phyloP scores from a whole-genome alignment of 2,888 invertebrate genomes.

The Eupithecia subfuscata region DNA sequence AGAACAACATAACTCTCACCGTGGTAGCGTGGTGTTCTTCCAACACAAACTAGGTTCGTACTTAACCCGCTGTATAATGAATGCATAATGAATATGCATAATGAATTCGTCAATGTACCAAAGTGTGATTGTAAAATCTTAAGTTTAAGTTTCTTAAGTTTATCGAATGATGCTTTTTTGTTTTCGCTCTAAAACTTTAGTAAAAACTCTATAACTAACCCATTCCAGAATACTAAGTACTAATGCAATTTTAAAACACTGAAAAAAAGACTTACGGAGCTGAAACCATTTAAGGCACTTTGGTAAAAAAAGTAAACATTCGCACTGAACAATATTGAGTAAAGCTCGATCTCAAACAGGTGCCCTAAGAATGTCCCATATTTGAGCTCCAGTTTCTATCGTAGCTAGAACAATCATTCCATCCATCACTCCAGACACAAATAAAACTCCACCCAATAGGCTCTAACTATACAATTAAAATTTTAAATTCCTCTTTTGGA shows the following conservation, averaged over 20 bases:
- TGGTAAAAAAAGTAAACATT: not conserved
- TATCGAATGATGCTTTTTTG: not conserved
- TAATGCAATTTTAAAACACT: not conserved
- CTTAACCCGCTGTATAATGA: too few species aligned
- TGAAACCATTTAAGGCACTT: not conserved
- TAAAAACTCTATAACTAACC: too few species aligned
- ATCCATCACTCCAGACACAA: slow-evolving; percentile 51
- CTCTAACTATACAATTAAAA: slow-evolving; percentile 63
- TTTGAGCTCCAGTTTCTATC: slow-evolving; percentile 42
- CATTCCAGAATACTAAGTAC: too few species aligned
- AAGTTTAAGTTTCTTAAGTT: too few species aligned
- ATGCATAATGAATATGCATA: too few species aligned
- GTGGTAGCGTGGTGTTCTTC: too few species aligned
- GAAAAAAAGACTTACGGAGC: not conserved
- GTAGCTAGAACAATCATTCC: slow-evolving; percentile 47
- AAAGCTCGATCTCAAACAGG: not conserved
- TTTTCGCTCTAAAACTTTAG: not conserved
- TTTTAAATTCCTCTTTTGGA: slow-evolving; percentile 63
- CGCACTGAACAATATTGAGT: not conserved
- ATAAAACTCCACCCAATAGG: slow-evolving; percentile 44
- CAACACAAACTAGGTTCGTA: too few species aligned
- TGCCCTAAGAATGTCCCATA: slow-evolving; percentile 4
- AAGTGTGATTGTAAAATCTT: too few species aligned
- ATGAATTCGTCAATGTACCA: too few species aligned
- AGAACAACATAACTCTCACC: too few species aligned